Evolutionary conservation across 2,888 invertebrate genomes (phyloP), one percentile per base, ranked within the genome.

Genomic region (Neuroscelio doddi): DNA sequence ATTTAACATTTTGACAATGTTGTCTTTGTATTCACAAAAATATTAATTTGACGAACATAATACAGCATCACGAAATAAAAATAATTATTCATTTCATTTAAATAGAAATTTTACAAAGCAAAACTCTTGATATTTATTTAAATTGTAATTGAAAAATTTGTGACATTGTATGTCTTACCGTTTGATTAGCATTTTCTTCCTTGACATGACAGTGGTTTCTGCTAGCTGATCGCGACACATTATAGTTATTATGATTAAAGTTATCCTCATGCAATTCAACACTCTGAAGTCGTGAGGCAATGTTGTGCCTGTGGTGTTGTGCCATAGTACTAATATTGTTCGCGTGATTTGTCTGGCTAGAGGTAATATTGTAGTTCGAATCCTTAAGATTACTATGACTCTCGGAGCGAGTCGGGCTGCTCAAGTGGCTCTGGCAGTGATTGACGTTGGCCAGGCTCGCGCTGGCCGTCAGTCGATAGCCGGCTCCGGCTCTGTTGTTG

Each of bases 371-470:
- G 64, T 80, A 84, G 47, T 84, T 84, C 0, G 84, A 81, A 17
- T 84, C 84, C 32, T 84, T 84, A 12, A 84, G 69, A 44, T 84
- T 84, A 47, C 75, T 83, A 66, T 84, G 84, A 45, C 84, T 84
- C 30, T 83, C 84, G 0, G 84, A 84, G 1, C 84, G 73, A 0
- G 80, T 82, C 0, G 84, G 83, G 38, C 84, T 84, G 21, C 78
- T 79, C 1, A 81, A 78, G 39, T 82, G 77, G 17, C 59, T 75
- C 41, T 82, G 81, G 72, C 84, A 81, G 70, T 83, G 80, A 70
- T 84, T 84, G 1, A 84, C 84, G 50, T 84, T 84, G 3, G 84
- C 84, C 32, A 84, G 49, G 58, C 84, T 84, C 1, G 84, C 80
- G 10, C 83, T 83, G 12, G 84, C 76, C 0, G 83, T 84, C 3